Percentiles rank a stretch among this genome's conserved stretches.
These are phyloP conservation scores for Pseudomyrmex flavicornis DNA, from an alignment of 1,140 invertebrate genomes.

Conservation along the genomic window DNA sequence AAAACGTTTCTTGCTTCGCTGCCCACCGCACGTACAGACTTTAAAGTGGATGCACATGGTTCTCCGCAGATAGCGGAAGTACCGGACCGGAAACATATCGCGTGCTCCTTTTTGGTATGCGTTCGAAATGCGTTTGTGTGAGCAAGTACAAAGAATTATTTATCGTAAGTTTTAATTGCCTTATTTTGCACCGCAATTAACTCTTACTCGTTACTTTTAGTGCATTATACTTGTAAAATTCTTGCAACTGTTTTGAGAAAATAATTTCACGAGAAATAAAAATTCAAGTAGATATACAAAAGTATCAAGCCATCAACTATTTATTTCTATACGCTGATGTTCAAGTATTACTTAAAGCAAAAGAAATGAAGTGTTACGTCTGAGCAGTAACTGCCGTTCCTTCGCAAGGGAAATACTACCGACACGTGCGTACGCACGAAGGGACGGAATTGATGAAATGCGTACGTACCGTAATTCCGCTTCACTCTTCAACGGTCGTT, in stretches of 20 bases:
- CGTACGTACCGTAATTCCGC: constrained; percentile 26
- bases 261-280: too few species aligned
- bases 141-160: constrained; percentile 4
- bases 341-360: constrained; percentile 7
- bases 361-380: neutral
- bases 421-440: constrained; percentile 6
- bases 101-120: constrained; percentile 59
- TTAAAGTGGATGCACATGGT: constrained; percentile 65
- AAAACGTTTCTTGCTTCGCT: constrained; percentile 60
- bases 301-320: too few species aligned
- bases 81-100: constrained; percentile 63
- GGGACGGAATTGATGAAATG: constrained; percentile 26
- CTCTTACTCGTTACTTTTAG: neutral
- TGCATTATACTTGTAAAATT: constrained; percentile 10
- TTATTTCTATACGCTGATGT: neutral
- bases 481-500: neutral
- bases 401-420: neutral
- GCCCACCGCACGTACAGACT: constrained; percentile 26
- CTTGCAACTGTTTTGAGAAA: neutral
- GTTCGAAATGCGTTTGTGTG: neutral
- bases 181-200: constrained; percentile 29
- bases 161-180: constrained; percentile 12
- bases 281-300: too few species aligned
- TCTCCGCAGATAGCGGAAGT: constrained; percentile 67
- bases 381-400: neutral